Conservation (phyloP, 1,140 invertebrate genomes). For the Hormaphis cornu region DNA sequence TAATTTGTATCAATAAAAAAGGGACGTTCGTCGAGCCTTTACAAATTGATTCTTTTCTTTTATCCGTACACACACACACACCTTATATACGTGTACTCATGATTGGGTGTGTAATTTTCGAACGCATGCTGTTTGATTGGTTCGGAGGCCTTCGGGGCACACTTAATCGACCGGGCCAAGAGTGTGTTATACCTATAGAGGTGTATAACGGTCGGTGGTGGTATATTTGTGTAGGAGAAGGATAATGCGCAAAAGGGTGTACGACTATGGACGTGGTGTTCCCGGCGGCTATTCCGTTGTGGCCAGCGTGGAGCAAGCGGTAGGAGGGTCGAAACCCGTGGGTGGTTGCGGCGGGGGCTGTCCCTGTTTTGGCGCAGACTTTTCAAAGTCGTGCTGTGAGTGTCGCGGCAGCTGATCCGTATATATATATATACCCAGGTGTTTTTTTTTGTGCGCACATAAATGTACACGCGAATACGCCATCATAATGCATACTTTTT, state of each 20-base stretch:
- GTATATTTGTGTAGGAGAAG: slow-evolving; percentile 8
- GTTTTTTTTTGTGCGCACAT: not conserved
- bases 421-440: not conserved
- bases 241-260: slow-evolving; percentile 24
- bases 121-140: slow-evolving; percentile 28
- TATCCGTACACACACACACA: not conserved
- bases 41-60: slow-evolving; percentile 13
- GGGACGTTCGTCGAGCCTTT: slow-evolving; percentile 16
- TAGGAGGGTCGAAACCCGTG: slow-evolving; percentile 13
- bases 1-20: slow-evolving; percentile 5
- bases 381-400: slow-evolving; percentile 30
- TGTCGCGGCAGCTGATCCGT: not conserved
- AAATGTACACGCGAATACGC: not conserved
- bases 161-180: slow-evolving; percentile 17
- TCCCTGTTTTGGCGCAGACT: slow-evolving; percentile 30
- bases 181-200: no score
- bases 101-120: slow-evolving; percentile 29
- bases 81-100: not conserved
- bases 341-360: not conserved
- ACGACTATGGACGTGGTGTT: slow-evolving; percentile 14
- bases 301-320: not conserved
- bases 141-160: slow-evolving; percentile 24
- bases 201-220: no score
- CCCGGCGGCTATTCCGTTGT: slow-evolving; percentile 18
- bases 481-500: not conserved